phyloP scores from a whole-genome alignment of 1,140 invertebrate species.

The Trachymyrmex cornetzi region DNA sequence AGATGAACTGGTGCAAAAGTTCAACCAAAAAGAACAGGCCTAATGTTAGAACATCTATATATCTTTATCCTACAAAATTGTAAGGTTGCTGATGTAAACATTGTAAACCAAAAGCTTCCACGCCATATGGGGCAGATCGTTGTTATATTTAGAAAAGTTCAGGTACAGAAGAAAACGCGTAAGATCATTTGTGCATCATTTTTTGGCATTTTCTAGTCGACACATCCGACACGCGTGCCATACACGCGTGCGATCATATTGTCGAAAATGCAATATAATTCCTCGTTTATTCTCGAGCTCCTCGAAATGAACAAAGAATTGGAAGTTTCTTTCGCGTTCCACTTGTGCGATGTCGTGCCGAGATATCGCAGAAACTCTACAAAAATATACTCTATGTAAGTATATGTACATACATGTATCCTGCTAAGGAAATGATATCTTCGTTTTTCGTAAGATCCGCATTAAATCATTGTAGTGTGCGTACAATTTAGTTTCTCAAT shows the following conservation, averaged over 20 bases:
- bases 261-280: slow-evolving; percentile 9
- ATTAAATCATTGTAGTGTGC: slow-evolving; percentile 11
- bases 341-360: neutral
- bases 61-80: neutral
- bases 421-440: slow-evolving; percentile 13
- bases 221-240: neutral
- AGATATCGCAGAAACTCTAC: slow-evolving; percentile 22
- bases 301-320: slow-evolving; percentile 30
- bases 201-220: neutral
- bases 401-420: slow-evolving; percentile 19
- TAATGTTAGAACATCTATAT: neutral
- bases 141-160: slow-evolving; percentile 37
- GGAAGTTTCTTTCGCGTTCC: slow-evolving; percentile 15
- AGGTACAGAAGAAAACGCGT: slow-evolving; percentile 50
- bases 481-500: slow-evolving; percentile 16
- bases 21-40: too few relatives aligned
- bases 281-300: neutral
- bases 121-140: neutral
- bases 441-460: slow-evolving; percentile 9
- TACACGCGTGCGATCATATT: neutral
- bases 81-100: neutral
- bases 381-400: slow-evolving; percentile 56
- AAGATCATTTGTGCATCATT: slow-evolving; percentile 28
- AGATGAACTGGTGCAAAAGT: too few relatives aligned
- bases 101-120: neutral